phyloP scores from a whole-genome alignment of 2,888 invertebrate species.

The Proisotoma minuta region DNA sequence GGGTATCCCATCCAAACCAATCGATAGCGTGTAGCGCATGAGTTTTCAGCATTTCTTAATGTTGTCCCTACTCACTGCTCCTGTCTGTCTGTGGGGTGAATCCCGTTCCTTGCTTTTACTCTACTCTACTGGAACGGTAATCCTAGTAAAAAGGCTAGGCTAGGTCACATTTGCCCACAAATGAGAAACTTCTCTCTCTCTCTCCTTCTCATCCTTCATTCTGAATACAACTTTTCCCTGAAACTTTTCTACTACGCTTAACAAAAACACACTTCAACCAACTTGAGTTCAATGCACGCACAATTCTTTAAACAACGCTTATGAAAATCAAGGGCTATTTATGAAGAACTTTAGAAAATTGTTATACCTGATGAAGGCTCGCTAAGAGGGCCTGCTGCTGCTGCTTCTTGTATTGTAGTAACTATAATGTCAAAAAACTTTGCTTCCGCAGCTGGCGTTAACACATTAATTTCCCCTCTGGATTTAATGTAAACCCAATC shows the following conservation, averaged over 20 bases:
- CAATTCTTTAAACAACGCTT: too few relatives aligned
- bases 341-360: too few relatives aligned
- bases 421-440: constrained; percentile 38
- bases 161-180: too few relatives aligned
- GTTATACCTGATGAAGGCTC: too few relatives aligned
- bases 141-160: too few relatives aligned
- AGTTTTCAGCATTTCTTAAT: constrained; percentile 1
- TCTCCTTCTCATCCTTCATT: background rate
- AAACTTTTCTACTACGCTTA: too few relatives aligned
- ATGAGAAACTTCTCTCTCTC: background rate
- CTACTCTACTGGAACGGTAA: background rate
- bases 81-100: background rate
- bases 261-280: too few relatives aligned
- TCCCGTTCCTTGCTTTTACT: background rate
- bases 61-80: background rate
- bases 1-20: constrained; percentile 12
- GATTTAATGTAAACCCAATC: constrained; percentile 56
- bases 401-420: too few relatives aligned
- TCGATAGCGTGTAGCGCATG: constrained; percentile 11
- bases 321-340: too few relatives aligned
- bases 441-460: constrained; percentile 37
- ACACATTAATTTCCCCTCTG: constrained; percentile 39
- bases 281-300: too few relatives aligned
- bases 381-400: too few relatives aligned
- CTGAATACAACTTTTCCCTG: too few relatives aligned